A percentile compares a stretch with the other conserved stretches of the same genome.
Conservation (phyloP, 1,140 invertebrate species). For the Drosophila bocki region DNA sequence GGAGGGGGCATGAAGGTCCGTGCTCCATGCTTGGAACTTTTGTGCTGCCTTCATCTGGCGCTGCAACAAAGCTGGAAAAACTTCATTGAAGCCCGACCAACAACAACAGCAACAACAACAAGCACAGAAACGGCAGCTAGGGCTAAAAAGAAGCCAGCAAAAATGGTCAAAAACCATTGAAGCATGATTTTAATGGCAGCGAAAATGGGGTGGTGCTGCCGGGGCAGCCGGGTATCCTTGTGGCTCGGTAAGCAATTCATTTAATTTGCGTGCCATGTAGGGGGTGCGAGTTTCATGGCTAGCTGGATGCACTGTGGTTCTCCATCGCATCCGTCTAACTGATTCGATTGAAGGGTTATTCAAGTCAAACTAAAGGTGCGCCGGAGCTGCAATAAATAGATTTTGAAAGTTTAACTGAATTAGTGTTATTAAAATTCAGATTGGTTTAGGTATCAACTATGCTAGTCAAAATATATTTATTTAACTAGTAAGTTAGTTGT, state of each 20-base stretch:
- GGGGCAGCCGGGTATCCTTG: conserved; percentile 19
- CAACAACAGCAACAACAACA: conserved; percentile 37
- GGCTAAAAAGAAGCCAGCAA: conserved; percentile 56
- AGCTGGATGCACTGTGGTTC: conserved; percentile 35
- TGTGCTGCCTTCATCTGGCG: conserved; percentile 46
- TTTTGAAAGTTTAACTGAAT: conserved; percentile 3
- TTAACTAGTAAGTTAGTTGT: neutral
- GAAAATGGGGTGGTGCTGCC: conserved; percentile 11
- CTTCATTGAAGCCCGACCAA: conserved; percentile 49
- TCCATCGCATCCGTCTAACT: neutral
- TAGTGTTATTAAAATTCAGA: neutral
- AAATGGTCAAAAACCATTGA: conserved; percentile 81
- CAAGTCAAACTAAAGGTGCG: conserved; percentile 4
- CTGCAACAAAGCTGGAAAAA: conserved; percentile 63
- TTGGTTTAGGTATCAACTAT: neutral
- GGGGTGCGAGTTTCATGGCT: conserved; percentile 21
- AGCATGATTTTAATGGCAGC: conserved; percentile 76
- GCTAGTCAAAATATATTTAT: neutral
- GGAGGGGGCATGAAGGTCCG: conserved; percentile 1
- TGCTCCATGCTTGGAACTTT: conserved; percentile 45
- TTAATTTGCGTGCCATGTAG: conserved; percentile 77
- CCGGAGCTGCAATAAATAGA: neutral
- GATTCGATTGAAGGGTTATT: conserved; percentile 11
- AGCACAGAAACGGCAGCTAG: neutral
- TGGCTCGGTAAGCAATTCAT: conserved; percentile 74